phyloP scores from a whole-genome alignment of 2,113 vertebrate species.

The Vombatus ursinus region DNA sequence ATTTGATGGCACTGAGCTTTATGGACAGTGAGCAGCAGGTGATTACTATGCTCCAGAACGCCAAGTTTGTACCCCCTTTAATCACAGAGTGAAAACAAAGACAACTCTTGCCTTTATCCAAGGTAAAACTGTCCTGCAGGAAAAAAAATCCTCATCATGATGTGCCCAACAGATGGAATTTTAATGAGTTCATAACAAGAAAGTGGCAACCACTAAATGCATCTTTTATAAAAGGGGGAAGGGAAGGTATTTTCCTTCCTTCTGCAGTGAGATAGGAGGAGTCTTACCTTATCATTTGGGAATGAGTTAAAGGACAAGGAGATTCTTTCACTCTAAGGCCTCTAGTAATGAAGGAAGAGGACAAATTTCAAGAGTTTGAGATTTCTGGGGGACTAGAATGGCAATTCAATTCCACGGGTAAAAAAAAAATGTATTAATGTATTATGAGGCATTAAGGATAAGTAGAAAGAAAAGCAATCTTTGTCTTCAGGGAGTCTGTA shows the following conservation, averaged over 20 bases:
- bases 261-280: slow-evolving; percentile 38
- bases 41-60: slow-evolving; percentile 37
- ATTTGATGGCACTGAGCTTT: slow-evolving; percentile 64
- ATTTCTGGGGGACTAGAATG: not conserved
- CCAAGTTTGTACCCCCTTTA: slow-evolving; percentile 3
- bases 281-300: not conserved
- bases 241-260: slow-evolving; percentile 9
- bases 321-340: not conserved
- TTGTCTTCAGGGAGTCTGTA: not conserved
- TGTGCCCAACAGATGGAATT: slow-evolving; percentile 56
- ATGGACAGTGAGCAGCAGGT: slow-evolving; percentile 64
- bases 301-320: slow-evolving; percentile 36
- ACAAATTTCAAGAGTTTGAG: not conserved
- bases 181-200: slow-evolving; percentile 49
- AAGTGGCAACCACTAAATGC: not conserved
- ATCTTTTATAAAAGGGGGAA: slow-evolving; percentile 21
- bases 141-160: slow-evolving; percentile 54
- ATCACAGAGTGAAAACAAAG: slow-evolving; percentile 27
- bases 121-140: slow-evolving; percentile 53
- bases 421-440: not conserved
- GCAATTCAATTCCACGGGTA: not conserved
- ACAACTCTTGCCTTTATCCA: slow-evolving; percentile 11
- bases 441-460: not conserved
- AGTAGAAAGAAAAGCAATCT: not conserved
- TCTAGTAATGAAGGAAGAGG: not conserved